Conservation (phyloP, 2,888 invertebrate genomes). For the Psococerastis gibbosa region DNA sequence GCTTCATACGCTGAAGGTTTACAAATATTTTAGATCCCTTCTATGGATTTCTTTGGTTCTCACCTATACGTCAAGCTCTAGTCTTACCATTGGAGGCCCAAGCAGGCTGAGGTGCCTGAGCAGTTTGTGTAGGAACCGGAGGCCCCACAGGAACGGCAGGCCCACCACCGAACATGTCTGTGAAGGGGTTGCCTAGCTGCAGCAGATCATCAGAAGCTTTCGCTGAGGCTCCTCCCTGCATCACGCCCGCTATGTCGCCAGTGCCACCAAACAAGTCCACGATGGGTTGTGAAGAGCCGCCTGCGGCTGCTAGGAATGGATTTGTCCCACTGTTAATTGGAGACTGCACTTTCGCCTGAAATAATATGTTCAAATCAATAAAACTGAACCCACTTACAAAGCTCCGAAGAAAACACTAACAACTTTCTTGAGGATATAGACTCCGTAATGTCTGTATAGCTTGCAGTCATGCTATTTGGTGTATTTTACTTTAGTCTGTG, state of each 20-base stretch:
- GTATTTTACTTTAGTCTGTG: too few species aligned
- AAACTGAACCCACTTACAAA: too few species aligned
- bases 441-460: too few species aligned
- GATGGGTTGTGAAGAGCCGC: conserved; percentile 35
- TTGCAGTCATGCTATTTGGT: too few species aligned
- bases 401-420: too few species aligned
- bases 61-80: too few species aligned
- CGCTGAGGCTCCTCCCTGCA: conserved; percentile 20
- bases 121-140: conserved; percentile 28
- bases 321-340: conserved; percentile 55
- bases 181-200: conserved; percentile 80
- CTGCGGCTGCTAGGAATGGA: conserved; percentile 60
- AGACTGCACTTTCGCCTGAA: conserved; percentile 58
- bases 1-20: too few species aligned
- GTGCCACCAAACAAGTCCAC: conserved; percentile 61
- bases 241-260: not conserved
- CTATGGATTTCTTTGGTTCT: too few species aligned
- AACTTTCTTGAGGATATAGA: too few species aligned
- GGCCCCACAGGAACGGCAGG: conserved; percentile 24
- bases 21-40: too few species aligned
- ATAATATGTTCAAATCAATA: too few species aligned
- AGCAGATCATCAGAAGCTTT: conserved; percentile 79
- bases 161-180: conserved; percentile 52
- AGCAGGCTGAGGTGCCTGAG: too few species aligned
- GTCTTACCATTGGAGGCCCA: conserved; percentile 36